Evolutionary conservation across 2,113 vertebrate genomes (phyloP), one percentile per base, ranked within the genome.

Genomic region (Nerophis lumbriciformis): DNA sequence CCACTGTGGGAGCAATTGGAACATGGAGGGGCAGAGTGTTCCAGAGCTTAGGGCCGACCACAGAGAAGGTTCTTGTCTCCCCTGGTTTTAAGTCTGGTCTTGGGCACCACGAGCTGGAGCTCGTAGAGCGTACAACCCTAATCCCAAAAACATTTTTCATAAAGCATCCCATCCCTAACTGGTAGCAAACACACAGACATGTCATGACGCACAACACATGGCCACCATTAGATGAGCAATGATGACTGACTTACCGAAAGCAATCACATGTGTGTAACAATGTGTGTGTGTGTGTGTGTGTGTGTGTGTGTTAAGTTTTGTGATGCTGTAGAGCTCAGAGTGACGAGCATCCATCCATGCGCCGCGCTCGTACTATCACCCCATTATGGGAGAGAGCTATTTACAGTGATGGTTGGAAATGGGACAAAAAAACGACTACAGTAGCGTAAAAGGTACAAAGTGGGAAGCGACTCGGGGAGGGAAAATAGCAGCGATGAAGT

Each of bases 371-470:
- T 50, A 12, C 71, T 73, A 72, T 77, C 75, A 71, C 63, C 80
- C 82, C 68, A 83, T 87, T 82, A 87, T 80, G 77, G 36, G 16
- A 56, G 57, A 66, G 57, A 71, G 70, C 74, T 38, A 45, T 1
- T 11, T 68, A 19, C 51, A 42, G 45, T 4, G 49, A 7, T 53
- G 7, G 21, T 53, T 53, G 57, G 65, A 53, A 48, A 45, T 13
- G 61, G 52, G 59, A 73, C 16, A 62, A 63, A 62, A 63, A 62
- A 63, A 48, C 1, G 3, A 53, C 61, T 71, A 63, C 45, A 68
- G 61, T 39, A 67, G 53, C 61, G 45, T 58, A 35, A 72, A 65
- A 70, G 21, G 55, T 57, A 72, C 52, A 14, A 50, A 65, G 62
- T 52, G 62, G 49, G 61, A 74, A 65, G 66, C 8, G 47, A n/a